Percentiles rank a stretch among this genome's conserved stretches.
Conservation (phyloP, 2,888 invertebrate genomes). For the Drosophila nr. medialis region DNA sequence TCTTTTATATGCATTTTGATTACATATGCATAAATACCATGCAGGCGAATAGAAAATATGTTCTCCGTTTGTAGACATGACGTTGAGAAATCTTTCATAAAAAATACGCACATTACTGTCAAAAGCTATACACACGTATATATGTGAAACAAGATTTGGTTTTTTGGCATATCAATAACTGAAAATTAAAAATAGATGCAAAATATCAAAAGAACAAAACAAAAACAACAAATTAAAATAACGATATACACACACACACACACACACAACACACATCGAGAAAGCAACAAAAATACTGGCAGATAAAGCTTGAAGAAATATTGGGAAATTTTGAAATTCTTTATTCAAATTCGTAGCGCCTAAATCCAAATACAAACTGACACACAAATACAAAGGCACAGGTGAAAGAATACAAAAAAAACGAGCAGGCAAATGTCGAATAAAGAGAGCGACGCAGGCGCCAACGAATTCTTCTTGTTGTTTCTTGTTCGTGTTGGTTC, state of each 20-base stretch:
- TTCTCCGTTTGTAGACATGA: slow-evolving; percentile 52
- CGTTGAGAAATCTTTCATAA: slow-evolving; percentile 55
- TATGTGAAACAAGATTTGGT: slow-evolving; percentile 42
- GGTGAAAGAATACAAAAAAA: slow-evolving; percentile 44
- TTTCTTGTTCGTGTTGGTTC: slow-evolving; percentile 11
- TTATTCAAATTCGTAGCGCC: slow-evolving; percentile 35
- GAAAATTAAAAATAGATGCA: slow-evolving; percentile 76
- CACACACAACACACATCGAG: slow-evolving; percentile 21
- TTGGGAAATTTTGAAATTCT: slow-evolving; percentile 53
- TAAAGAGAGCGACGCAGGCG: slow-evolving; percentile 25
- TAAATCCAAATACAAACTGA: slow-evolving; percentile 24
- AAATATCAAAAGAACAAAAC: slow-evolving; percentile 45
- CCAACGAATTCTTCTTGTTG: slow-evolving; percentile 1
- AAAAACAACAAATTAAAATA: slow-evolving; percentile 42
- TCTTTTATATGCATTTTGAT: neutral
- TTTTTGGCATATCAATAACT: slow-evolving; percentile 81
- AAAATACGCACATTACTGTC: slow-evolving; percentile 36
- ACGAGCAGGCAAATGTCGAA: slow-evolving; percentile 23
- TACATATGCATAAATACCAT: slow-evolving; percentile 9
- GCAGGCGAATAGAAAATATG: slow-evolving; percentile 20
- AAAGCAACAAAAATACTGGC: slow-evolving; percentile 40
- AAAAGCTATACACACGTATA: slow-evolving; percentile 26
- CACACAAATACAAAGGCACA: slow-evolving; percentile 26
- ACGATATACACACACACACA: slow-evolving; percentile 25
- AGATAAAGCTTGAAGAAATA: slow-evolving; percentile 39